Base-by-base conservation (phyloP, 2,797 vertebrate species). In the Merluccius polli region DNA sequence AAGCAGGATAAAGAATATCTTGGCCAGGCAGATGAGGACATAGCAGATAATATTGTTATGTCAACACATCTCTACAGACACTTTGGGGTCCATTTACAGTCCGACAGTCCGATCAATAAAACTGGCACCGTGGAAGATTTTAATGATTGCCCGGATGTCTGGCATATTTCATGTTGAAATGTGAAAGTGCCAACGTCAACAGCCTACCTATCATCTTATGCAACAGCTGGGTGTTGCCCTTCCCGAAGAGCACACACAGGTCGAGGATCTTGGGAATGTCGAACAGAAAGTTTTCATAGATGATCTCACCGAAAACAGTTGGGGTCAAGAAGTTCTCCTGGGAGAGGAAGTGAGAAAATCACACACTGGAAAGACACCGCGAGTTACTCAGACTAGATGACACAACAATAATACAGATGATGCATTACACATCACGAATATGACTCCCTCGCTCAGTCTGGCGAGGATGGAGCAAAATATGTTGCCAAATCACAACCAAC, bases 221-320 rank as follows among this genome's bases (percentile, higher is more conserved):
- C 48, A 99, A 94, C 78, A 99, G 91, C 21, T 91, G 89, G 10
- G 91, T 78, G 79, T 99, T 99, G 83, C 98, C 98, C 87, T 96
- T 97, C 63, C 98, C 97, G 82, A 96, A 99, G 27, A 99, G 94
- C 74, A 96, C 95, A 71, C 97, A 99, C 72, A 99, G 94, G 88
- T 99, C 97, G 92, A 99, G 79, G 76, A 99, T 95, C 92, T 99
- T 99, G 1, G 98, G 97, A 92, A 99, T 96, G 93, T 99, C 98
- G 0, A 99, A 99, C 21, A 99, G 91, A 89, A 95, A 99, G 91
- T 99, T 97, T 44, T 98, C 94, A 77, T 99, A 99, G 81, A 99
- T 94, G 70, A 99, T 97, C 85, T 99, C 96, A 86, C 95, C 97
- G 87, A 98, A 99, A 30, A 95, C 96, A 48, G 94, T 90, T 0